Base-by-base conservation (phyloP, 2,797 vertebrate genomes). In the Otolemur crassicaudatus region DNA sequence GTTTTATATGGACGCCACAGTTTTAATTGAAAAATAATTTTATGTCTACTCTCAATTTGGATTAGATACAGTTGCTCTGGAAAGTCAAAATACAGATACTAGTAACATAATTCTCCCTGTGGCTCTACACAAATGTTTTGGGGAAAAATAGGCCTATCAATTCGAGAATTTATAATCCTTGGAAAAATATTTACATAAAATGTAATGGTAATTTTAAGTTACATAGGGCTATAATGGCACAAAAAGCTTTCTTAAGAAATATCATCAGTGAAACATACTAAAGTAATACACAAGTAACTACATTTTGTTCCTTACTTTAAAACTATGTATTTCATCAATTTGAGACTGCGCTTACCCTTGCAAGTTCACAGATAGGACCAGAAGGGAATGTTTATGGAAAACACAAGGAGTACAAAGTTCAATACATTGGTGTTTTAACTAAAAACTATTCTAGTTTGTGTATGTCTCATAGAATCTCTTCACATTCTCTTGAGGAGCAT, bases 131-230 rank as follows among this genome's bases (percentile, higher is more conserved):
- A 91, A 49, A 65, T 82, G 43, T 11, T 86, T 87, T 87, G 72
- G 72, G 58, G 58, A 94, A 95, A 95, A 91, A 86, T 84, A 53
- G 20, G 37, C 75, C 85, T 81, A 58, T 53, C 80, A 29, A 90
- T 46, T 89, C 91, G 69, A 80, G 81, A 94, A 90, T 84, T 34
- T 46, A 34, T 34, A 94, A 56, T 79, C 12, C 19, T 94, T 96
- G 90, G 72, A 22, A 87, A 91, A 96, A 85, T 94, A 91, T 80
- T 90, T 95, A 89, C 53, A 93, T 82, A 85, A 87, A 95, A 95
- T 58, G 22, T 86, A 63, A 89, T 40, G 53, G 49, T 81, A 61
- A 88, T 69, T 61, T 90, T 93, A 92, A 58, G 79, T 89, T 84
- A 93, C 23, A 37, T 31, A 76, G 80, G 63, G 29, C 60, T 83